Evolutionary conservation across 1,140 invertebrate genomes (phyloP).

Genomic region (Plodia interpunctella): DNA sequence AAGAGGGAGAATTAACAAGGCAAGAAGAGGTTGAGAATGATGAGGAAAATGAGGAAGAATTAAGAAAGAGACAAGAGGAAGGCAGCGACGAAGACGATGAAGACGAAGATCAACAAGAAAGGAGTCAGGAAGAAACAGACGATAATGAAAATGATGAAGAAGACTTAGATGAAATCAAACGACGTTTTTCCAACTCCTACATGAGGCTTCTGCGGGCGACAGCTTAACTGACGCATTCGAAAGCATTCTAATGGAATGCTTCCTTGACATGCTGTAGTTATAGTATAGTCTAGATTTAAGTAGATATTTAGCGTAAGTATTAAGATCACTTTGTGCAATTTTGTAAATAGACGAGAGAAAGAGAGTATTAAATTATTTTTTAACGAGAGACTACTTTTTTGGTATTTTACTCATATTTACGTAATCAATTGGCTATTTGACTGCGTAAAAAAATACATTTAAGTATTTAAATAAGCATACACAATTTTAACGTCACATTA

Average conservation of each 20-base stretch:
- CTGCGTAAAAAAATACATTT: no score
- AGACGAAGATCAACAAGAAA: conserved; percentile 13
- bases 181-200: neutral
- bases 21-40: conserved; percentile 26
- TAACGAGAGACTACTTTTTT: neutral
- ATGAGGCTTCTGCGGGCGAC: conserved; percentile 3
- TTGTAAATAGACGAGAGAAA: conserved; percentile 58
- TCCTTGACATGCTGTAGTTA: conserved; percentile 38
- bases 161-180: conserved; percentile 12
- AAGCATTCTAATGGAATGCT: conserved; percentile 42
- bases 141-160: conserved; percentile 14
- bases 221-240: conserved; percentile 44
- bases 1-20: conserved; percentile 15
- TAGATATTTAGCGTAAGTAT: conserved; percentile 44
- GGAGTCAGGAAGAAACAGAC: neutral
- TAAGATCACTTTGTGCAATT: conserved; percentile 71
- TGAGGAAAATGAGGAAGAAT: conserved; percentile 19
- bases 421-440: no score
- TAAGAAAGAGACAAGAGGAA: conserved; percentile 16
- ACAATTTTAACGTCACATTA: no score
- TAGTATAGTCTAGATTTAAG: conserved; percentile 30
- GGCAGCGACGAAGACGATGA: conserved; percentile 13
- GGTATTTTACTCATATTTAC: no score
- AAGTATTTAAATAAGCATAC: no score
- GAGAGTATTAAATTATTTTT: conserved; percentile 3